Evolutionary conservation across 2,888 invertebrate species (phyloP).

Genomic region (Ophion ellenae): DNA sequence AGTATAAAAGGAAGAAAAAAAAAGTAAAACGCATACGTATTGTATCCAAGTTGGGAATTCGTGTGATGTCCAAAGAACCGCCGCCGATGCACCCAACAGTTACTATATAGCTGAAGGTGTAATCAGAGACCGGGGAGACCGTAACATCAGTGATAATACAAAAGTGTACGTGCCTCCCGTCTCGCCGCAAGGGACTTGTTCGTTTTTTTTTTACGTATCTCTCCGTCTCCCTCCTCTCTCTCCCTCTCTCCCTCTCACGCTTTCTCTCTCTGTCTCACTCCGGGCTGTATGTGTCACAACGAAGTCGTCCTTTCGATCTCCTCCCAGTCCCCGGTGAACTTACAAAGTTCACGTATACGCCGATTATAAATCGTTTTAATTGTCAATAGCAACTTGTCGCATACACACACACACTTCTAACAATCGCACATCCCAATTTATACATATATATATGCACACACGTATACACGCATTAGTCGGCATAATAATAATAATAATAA

Average conservation of each 20-base stretch:
- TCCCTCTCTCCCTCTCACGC: not conserved
- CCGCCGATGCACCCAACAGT: slow-evolving; percentile 73
- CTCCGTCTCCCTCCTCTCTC: not conserved
- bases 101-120: slow-evolving; percentile 70
- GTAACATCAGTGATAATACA: slow-evolving; percentile 61
- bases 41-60: slow-evolving; percentile 47
- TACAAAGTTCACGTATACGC: slow-evolving; percentile 1
- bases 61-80: slow-evolving; percentile 74
- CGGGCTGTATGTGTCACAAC: slow-evolving; percentile 67
- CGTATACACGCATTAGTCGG: slow-evolving; percentile 2
- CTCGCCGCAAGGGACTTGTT: slow-evolving; percentile 48
- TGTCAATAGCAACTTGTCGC: slow-evolving; percentile 39
- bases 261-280: no score
- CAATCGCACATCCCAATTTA: slow-evolving; percentile 14
- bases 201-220: slow-evolving; percentile 38
- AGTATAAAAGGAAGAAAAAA: slow-evolving; percentile 56
- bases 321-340: slow-evolving; percentile 31
- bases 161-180: slow-evolving; percentile 39
- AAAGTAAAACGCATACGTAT: slow-evolving; percentile 64
- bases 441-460: slow-evolving; percentile 44
- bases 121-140: slow-evolving; percentile 77
- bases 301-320: slow-evolving; percentile 25
- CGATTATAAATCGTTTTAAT: slow-evolving; percentile 32
- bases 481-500: slow-evolving; percentile 9
- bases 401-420: slow-evolving; percentile 5